These are phyloP conservation scores for Salticus scenicus DNA, from an alignment of 2,888 invertebrate genomes.

Conservation along the genomic window DNA sequence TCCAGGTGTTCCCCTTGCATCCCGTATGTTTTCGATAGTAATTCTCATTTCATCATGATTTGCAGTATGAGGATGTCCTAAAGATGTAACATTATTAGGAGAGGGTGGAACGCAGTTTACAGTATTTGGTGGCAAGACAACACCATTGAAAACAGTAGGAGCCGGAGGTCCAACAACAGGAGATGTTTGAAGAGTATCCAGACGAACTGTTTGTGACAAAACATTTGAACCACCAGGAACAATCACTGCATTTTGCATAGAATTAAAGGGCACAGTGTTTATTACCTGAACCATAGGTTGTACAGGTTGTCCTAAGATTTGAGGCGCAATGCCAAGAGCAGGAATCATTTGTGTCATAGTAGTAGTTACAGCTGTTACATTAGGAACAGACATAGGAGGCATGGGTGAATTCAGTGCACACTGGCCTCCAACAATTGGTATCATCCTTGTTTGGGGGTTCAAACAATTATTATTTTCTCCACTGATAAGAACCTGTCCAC, in stretches of 20 bases:
- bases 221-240: conserved; percentile 71
- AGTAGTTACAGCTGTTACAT: conserved; percentile 74
- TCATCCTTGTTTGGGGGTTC: conserved; percentile 69
- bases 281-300: conserved; percentile 79
- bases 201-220: conserved; percentile 62
- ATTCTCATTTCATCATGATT: conserved; percentile 61
- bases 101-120: conserved; percentile 56
- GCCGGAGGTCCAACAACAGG: conserved; percentile 61
- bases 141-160: conserved; percentile 65
- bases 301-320: conserved; percentile 71
- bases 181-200: conserved; percentile 60
- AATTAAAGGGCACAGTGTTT: conserved; percentile 80
- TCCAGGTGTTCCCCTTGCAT: conserved; percentile 71
- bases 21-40: conserved; percentile 58
- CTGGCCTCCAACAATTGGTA: conserved; percentile 72
- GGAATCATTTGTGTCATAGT: conserved; percentile 75
- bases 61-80: conserved; percentile 48
- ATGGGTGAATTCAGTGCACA: conserved; percentile 73
- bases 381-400: conserved; percentile 74
- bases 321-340: conserved; percentile 73
- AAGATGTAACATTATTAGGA: conserved; percentile 26
- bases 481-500: conserved; percentile 71
- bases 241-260: conserved; percentile 72
- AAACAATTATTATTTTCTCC: conserved; percentile 64
- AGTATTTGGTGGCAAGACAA: conserved; percentile 61